phyloP scores from a whole-genome alignment of 2,888 invertebrate genomes.

The Napeogenes sylphis region DNA sequence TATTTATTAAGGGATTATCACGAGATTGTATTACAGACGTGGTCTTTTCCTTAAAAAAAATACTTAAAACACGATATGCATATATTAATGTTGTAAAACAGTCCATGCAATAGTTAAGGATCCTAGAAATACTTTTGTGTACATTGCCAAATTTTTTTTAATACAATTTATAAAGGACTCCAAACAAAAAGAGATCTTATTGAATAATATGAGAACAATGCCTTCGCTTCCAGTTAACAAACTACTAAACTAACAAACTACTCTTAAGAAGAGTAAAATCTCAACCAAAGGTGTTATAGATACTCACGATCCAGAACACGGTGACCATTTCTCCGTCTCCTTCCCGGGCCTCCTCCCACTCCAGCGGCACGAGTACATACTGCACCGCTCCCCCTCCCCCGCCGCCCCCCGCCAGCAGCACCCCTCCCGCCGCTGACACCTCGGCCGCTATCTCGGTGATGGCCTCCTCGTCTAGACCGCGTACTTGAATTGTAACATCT shows the following conservation, averaged over 20 bases:
- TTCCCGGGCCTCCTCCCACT: constrained; percentile 57
- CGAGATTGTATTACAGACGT: not conserved
- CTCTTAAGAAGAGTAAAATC: not conserved
- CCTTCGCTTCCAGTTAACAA: too few species aligned
- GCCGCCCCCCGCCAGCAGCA: constrained; percentile 49
- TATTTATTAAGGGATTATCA: not conserved
- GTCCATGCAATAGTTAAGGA: too few species aligned
- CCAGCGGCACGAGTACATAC: constrained; percentile 61
- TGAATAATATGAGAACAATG: too few species aligned
- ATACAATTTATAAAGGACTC: too few species aligned
- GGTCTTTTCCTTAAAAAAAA: too few species aligned
- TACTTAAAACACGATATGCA: too few species aligned
- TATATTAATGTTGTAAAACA: too few species aligned
- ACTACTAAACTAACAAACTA: too few species aligned
- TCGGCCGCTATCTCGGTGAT: constrained; percentile 65
- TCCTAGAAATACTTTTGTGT: too few species aligned
- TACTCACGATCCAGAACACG: constrained; percentile 82
- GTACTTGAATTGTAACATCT: constrained; percentile 68
- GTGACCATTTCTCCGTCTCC: constrained; percentile 81
- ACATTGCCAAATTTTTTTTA: too few species aligned
- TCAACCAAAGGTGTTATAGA: not conserved
- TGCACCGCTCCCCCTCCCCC: constrained; percentile 53
- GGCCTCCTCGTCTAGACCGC: constrained; percentile 71
- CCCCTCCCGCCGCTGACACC: constrained; percentile 60
- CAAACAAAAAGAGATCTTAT: too few species aligned